Base-by-base conservation (phyloP, 2,113 vertebrate species). In the Hippolais icterina region DNA sequence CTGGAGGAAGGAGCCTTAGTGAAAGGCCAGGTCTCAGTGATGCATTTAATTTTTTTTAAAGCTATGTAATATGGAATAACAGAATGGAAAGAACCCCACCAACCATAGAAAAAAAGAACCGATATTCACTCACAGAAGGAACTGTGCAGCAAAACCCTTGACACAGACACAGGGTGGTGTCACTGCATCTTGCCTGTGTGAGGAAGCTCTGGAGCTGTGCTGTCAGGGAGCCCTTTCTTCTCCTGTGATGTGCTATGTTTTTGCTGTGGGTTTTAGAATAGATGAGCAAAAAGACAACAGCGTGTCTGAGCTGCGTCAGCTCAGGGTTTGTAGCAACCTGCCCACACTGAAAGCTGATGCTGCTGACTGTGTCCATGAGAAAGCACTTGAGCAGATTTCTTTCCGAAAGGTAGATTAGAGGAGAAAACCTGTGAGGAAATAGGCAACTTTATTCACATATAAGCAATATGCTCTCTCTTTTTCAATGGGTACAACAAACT, bases 251-350 rank as follows among this genome's bases (percentile, higher is more conserved):
- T 35, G 29, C 52, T 84, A 20, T 46, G 20, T 19, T 47, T 17
- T 37, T 9, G 4, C 15, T n/a, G 4, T 3, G 2, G 29, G 18
- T 29, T 88, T 83, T 37, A 80, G 69, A 69, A 69, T 0, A 57
- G n/a, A 41, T 21, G 12, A 80, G 20, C 12, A 27, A 50, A 44
- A 72, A 85, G 21, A 39, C 1, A 1, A 17, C 20, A 71, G 28
- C 6, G 15, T 23, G 11, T 41, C 49, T 0, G 0, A 89, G 41
- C 35, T 63, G 4, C 29, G 28, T 37, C 59, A 68, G 44, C 7
- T 75, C 61, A 56, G 28, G 31, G 2, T 71, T 65, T 85, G 42
- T 50, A 83, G 44, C 25, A 68, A 29, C 12, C 8, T 39, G 25
- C 6, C 7, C 20, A 31, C 27, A 22, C 15, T 31, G 61, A 54